phyloP scores from a whole-genome alignment of 2,113 vertebrate species.

The Opisthocomus hoazin region DNA sequence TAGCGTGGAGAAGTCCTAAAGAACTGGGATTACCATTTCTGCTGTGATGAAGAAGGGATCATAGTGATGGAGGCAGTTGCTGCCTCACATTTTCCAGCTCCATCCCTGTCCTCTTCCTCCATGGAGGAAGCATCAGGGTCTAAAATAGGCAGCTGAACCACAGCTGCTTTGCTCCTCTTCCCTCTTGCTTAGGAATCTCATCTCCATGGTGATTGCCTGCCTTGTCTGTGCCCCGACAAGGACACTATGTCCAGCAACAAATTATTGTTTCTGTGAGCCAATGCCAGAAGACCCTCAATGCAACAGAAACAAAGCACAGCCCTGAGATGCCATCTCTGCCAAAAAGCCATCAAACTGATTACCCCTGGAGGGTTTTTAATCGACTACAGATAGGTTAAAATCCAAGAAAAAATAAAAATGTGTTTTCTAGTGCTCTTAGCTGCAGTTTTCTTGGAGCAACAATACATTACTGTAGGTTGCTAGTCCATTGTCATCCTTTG shows the following conservation, averaged over 20 bases:
- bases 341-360: neutral
- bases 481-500: neutral
- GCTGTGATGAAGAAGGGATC: neutral
- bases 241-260: neutral
- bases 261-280: neutral
- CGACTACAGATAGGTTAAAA: rapidly evolving
- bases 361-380: neutral
- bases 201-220: neutral
- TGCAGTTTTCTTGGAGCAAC: rapidly evolving
- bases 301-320: neutral
- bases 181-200: neutral
- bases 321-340: neutral
- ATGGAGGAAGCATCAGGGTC: neutral
- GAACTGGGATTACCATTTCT: neutral
- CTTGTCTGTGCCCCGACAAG: too few relatives aligned
- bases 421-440: neutral
- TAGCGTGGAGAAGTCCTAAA: neutral
- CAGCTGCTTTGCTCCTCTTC: neutral
- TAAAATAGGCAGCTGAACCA: neutral
- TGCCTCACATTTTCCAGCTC: neutral
- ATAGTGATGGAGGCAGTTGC: neutral
- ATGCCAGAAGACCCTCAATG: neutral
- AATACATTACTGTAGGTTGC: neutral
- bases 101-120: neutral
- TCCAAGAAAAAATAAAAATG: neutral